Base-by-base conservation (phyloP, 2,888 invertebrate genomes). In the Lingula anatina region DNA sequence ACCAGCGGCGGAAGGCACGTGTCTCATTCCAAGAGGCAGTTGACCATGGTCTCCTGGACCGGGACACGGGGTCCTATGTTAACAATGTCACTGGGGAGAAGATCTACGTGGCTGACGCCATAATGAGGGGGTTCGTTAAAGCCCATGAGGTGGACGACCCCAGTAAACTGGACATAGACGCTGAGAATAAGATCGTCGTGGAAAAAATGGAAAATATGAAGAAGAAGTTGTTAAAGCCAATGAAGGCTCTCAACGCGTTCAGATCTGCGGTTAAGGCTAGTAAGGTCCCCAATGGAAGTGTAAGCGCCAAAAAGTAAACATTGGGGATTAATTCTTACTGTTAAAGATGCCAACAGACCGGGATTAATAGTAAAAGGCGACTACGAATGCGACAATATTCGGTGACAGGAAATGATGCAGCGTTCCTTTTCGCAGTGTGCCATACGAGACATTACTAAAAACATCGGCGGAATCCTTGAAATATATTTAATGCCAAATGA, bases 61-160 rank as follows among this genome's bases (percentile, higher is more conserved):
- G 56, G 40, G 61, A 68, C 15, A 61, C 63, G 3, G 74, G 75
- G 0, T 61, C 66, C 15, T 75, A 65, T 54, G 51, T 65, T n/a
- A 66, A 75, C 60, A 73, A 67, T 35, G 51, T 62, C 12, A 72
- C 69, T 2, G 54, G 58, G 1, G 66, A 70, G 37, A 56, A 54
- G 24, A 54, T 73, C 45, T 64, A 63, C 25, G 65, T 73, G 1
- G 70, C 66, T 2, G 71, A 74, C 23, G 75, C 75, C 31, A 73
- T 75, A 40, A 72, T 71, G 66, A 61, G 64, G 35, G 75, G 75
- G 9, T 71, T 70, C 54, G 67, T 75, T 38, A 75, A 75, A 53
- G 75, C 73, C 1, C 56, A 70, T 44, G 48, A 64, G 4, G 57
- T 74, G 0, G 62, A 64, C 2, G 68, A 72, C 51, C 59, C 67